Base-by-base conservation (phyloP, 2,113 vertebrate genomes). In the Dolichallabes microphthalmus region DNA sequence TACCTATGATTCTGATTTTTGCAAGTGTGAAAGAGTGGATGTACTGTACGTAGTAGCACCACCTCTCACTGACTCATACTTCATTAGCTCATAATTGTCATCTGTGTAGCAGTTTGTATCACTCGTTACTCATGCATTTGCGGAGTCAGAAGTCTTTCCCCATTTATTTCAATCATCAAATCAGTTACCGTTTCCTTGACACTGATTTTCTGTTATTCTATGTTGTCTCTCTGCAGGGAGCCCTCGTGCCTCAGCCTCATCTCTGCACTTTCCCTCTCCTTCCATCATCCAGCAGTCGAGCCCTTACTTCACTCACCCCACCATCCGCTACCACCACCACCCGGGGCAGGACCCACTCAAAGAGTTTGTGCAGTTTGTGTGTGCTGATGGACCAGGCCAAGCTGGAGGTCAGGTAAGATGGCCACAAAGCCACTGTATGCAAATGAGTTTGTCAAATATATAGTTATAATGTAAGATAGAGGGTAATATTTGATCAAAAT, bases 251-350 rank as follows among this genome's bases (percentile, higher is more conserved):
- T 96, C 97, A 3, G 96, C 97, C 32, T 98, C 97, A 19, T 96
- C 97, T 82, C 94, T 98, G 94, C 97, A 97, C 95, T 98, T 98
- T 94, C 97, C 97, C n/a, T 98, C 97, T 89, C 96, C 96, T 57
- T 98, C 97, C 95, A 97, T 98, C 94, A 98, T 98, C 93, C 97
- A 98, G 94, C 97, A 98, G 94, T 97, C 97, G 88, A 96, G 96
- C 93, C 97, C 97, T 25, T 98, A 98, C 93, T 98, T 98, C 94
- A 97, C 97, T 87, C 97, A 97, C 94, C 97, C 97, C 85, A 98
- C 97, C 94, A 98, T 98, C 95, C 97, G 97, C 91, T 98, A 98
- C 95, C 97, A 98, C 93, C 97, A 97, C 94, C 95, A 97, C 45
- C 94, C 94, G 75, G 96, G 96, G 93, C 97, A 98, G 93, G 97